These are phyloP conservation scores for Archivesica marissinica DNA, from an alignment of 1,140 invertebrate species.

Conservation along the genomic window DNA sequence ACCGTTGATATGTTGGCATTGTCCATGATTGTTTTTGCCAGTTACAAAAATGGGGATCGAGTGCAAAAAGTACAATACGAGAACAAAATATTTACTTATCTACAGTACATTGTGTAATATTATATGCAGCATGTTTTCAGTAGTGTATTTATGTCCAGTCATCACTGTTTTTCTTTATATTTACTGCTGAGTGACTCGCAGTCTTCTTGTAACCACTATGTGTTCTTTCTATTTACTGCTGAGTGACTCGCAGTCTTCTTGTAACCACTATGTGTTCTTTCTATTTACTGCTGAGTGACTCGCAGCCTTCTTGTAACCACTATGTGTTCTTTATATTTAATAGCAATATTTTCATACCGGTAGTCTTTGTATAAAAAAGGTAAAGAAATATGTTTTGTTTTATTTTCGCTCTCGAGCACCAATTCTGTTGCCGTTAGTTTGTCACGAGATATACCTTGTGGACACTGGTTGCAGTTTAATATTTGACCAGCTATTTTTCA, in stretches of 20 bases:
- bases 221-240: neutral
- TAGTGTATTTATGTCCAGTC: neutral
- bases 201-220: neutral
- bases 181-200: neutral
- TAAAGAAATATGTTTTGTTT: neutral
- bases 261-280: neutral
- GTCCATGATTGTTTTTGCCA: no score
- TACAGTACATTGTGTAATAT: no score
- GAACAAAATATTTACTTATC: no score
- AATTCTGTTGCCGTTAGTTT: no score
- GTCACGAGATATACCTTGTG: no score
- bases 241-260: neutral
- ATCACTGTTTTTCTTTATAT: neutral
- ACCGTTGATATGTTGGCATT: no score
- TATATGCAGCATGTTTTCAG: no score
- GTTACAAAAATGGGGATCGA: no score
- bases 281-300: neutral
- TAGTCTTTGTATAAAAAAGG: constrained; percentile 29
- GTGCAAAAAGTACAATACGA: no score
- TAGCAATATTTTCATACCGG: constrained; percentile 25
- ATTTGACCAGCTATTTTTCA: no score
- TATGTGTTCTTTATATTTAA: constrained; percentile 4
- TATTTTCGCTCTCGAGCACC: no score
- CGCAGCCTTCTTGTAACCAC: neutral
- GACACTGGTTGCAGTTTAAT: no score